phyloP scores from a whole-genome alignment of 2,888 invertebrate species.

The Automeris io region DNA sequence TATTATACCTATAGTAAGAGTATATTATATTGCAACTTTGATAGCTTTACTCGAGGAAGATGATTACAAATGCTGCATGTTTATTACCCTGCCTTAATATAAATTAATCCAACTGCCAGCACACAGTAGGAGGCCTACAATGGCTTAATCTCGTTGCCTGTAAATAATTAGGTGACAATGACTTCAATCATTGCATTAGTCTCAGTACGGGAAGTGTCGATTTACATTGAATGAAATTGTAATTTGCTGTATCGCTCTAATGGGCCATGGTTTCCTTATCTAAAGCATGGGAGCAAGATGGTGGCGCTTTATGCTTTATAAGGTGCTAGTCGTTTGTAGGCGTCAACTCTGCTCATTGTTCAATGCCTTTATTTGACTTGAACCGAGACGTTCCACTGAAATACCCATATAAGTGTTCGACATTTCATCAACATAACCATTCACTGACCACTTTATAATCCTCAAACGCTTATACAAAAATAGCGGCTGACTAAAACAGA shows the following conservation, averaged over 20 bases:
- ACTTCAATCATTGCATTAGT: slow-evolving; percentile 56
- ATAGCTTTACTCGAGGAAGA: slow-evolving; percentile 25
- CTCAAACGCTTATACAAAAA: slow-evolving; percentile 1
- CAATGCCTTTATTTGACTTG: slow-evolving; percentile 40
- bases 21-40: slow-evolving; percentile 14
- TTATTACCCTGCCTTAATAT: slow-evolving; percentile 29
- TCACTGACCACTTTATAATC: not conserved
- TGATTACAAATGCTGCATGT: slow-evolving; percentile 38
- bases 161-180: slow-evolving; percentile 60
- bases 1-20: not conserved
- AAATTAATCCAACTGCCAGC: slow-evolving; percentile 43
- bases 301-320: slow-evolving; percentile 40
- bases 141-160: slow-evolving; percentile 52
- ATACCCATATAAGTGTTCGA: slow-evolving; percentile 14
- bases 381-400: slow-evolving; percentile 26
- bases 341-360: slow-evolving; percentile 56
- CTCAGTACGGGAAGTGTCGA: slow-evolving; percentile 41
- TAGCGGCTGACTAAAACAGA: not conserved
- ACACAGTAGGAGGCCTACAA: slow-evolving; percentile 45
- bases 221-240: slow-evolving; percentile 73
- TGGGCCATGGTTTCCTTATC: slow-evolving; percentile 46
- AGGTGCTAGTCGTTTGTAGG: slow-evolving; percentile 36
- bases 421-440: slow-evolving; percentile 6
- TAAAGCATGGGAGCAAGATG: slow-evolving; percentile 23
- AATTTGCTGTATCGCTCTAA: slow-evolving; percentile 58